Evolutionary conservation across 2,888 invertebrate genomes (phyloP).

Genomic region (Amphimallon solstitiale): DNA sequence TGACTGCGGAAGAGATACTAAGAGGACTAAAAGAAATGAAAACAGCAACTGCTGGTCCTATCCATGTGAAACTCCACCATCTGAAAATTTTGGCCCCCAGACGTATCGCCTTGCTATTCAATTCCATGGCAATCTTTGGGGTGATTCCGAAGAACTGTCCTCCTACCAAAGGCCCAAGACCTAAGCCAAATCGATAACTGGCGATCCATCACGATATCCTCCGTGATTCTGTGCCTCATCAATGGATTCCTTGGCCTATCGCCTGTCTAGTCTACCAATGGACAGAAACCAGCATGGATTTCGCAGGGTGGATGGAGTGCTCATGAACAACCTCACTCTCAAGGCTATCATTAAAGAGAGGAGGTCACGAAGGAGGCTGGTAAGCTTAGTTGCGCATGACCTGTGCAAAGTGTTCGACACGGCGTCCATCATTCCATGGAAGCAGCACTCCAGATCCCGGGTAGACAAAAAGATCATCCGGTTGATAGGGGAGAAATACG

Average conservation of each 20-base stretch:
- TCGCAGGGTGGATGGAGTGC: constrained; percentile 54
- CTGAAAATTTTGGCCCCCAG: background rate
- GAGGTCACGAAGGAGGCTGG: constrained; percentile 46
- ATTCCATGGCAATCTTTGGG: constrained; percentile 37
- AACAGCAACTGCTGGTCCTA: constrained; percentile 19
- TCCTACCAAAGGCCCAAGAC: too few species aligned
- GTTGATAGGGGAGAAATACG: constrained; percentile 1
- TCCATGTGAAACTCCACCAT: constrained; percentile 22
- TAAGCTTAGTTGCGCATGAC: constrained; percentile 57
- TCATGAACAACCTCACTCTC: constrained; percentile 54
- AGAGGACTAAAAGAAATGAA: background rate
- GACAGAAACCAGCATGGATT: constrained; percentile 46
- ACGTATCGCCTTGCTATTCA: constrained; percentile 36
- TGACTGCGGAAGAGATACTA: constrained; percentile 27
- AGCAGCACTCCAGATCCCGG: constrained; percentile 46
- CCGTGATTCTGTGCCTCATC: too few species aligned
- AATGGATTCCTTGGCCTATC: too few species aligned
- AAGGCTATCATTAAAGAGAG: constrained; percentile 51
- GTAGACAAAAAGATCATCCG: background rate
- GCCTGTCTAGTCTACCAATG: constrained; percentile 45
- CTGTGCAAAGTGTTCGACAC: constrained; percentile 61
- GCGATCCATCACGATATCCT: too few species aligned
- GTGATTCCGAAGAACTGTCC: constrained; percentile 1
- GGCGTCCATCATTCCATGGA: constrained; percentile 43
- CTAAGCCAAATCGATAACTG: too few species aligned